phyloP scores from a whole-genome alignment of 2,888 invertebrate species.

The Apamea crenata region DNA sequence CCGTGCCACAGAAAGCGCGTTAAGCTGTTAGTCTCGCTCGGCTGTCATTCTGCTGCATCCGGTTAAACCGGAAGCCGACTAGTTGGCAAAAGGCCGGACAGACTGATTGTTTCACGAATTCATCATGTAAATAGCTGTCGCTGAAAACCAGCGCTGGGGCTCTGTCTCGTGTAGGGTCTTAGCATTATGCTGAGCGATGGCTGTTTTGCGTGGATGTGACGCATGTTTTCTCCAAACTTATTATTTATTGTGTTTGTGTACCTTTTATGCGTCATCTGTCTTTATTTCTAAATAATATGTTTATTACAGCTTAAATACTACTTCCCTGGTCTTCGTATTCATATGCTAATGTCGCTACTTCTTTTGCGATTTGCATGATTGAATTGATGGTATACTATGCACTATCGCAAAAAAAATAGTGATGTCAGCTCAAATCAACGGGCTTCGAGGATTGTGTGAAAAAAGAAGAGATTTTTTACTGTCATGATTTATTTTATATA shows the following conservation, averaged over 20 bases:
- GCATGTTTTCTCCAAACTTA: too few species aligned
- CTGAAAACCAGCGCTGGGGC: too few species aligned
- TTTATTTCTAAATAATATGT: not conserved
- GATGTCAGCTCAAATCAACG: slow-evolving; percentile 7
- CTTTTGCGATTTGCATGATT: slow-evolving; percentile 46
- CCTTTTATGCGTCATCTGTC: too few species aligned
- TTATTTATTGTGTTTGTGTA: too few species aligned
- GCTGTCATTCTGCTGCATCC: not conserved
- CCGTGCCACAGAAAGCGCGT: not conserved
- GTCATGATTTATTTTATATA: not conserved
- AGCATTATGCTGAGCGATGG: too few species aligned
- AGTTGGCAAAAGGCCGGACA: not conserved
- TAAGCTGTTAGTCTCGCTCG: not conserved
- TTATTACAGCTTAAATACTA: not conserved
- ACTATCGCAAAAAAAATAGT: slow-evolving; percentile 44
- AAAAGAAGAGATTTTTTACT: not conserved
- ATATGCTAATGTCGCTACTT: slow-evolving; percentile 15
- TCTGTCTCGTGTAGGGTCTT: too few species aligned
- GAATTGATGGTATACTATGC: slow-evolving; percentile 8
- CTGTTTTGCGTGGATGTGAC: too few species aligned
- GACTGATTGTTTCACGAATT: not conserved
- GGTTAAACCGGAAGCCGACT: too few species aligned
- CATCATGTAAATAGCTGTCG: too few species aligned
- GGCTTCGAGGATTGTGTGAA: not conserved
- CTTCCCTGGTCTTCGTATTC: slow-evolving; percentile 1